These are phyloP conservation scores for Brachionus calyciflorus DNA, from an alignment of 1,140 invertebrate species.

Conservation along the genomic window DNA sequence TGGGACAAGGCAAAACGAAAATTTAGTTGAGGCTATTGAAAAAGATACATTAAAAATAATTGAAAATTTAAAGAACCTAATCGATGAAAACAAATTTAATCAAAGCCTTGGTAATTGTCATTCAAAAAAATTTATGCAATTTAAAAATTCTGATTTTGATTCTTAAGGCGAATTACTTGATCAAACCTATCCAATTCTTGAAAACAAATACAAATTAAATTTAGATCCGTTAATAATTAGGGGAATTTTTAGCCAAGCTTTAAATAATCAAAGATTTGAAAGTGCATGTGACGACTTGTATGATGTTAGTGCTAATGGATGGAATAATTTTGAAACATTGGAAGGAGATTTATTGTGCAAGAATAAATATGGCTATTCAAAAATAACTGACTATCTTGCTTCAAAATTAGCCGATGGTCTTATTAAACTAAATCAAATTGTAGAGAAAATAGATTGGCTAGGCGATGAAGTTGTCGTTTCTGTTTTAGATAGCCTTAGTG, in stretches of 20 bases:
- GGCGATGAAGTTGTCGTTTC: not conserved
- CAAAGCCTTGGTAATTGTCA: slow-evolving; percentile 34
- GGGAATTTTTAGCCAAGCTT: not conserved
- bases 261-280: slow-evolving; percentile 18
- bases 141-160: too few relatives aligned
- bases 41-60: not conserved
- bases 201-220: not conserved
- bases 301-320: slow-evolving; percentile 30
- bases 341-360: not conserved
- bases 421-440: not conserved
- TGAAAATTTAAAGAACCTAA: not conserved
- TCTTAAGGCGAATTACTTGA: not conserved
- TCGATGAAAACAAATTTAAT: not conserved
- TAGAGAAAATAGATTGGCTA: slow-evolving; percentile 21
- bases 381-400: slow-evolving; percentile 16
- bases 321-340: slow-evolving; percentile 31
- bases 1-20: not conserved
- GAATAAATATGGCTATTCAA: slow-evolving; percentile 19
- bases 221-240: not conserved
- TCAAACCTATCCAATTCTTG: not conserved
- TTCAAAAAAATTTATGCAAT: too few relatives aligned
- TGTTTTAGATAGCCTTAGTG: not conserved
- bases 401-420: not conserved
- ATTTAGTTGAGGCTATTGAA: not conserved
- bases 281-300: slow-evolving; percentile 15